Conservation (phyloP, 2,888 invertebrate genomes). For the Hypomecis atomaria region DNA sequence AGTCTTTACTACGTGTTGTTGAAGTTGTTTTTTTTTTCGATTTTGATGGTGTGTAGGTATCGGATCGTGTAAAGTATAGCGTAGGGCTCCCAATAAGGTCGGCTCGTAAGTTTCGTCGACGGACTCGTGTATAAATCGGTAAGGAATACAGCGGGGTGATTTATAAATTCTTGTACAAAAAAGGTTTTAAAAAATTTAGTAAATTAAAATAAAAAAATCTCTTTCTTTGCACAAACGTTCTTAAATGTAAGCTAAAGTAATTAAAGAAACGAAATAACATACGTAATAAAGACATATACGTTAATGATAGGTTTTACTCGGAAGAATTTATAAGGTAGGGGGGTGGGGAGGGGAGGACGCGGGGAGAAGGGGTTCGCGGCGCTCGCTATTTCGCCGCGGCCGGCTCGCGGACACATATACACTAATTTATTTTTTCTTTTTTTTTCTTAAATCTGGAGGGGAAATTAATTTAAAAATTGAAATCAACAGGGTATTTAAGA, state of each 20-base stretch:
- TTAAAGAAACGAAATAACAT: constrained; percentile 78
- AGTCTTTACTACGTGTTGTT: constrained; percentile 55
- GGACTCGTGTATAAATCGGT: constrained; percentile 22
- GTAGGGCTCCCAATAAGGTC: neutral
- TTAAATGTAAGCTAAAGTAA: constrained; percentile 68
- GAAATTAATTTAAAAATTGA: constrained; percentile 70
- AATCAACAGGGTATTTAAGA: constrained; percentile 85
- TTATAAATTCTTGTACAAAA: constrained; percentile 69
- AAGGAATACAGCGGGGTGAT: constrained; percentile 45
- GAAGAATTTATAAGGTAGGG: constrained; percentile 77
- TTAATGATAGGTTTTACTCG: constrained; percentile 78
- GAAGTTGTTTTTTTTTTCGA: constrained; percentile 47
- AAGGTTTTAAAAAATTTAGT: constrained; percentile 58
- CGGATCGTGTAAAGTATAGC: constrained; percentile 46
- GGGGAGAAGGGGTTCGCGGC: constrained; percentile 10
- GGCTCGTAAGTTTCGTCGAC: neutral
- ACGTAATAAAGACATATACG: constrained; percentile 85
- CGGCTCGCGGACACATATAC: constrained; percentile 28
- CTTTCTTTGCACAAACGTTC: constrained; percentile 78
- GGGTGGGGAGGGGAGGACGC: constrained; percentile 41
- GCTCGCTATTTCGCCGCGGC: constrained; percentile 7
- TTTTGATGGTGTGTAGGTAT: constrained; percentile 46
- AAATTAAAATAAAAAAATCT: constrained; percentile 47
- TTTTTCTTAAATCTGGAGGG: constrained; percentile 61
- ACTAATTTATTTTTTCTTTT: constrained; percentile 37